Evolutionary conservation across 2,113 vertebrate genomes (phyloP).

Genomic region (Aythya baeri): DNA sequence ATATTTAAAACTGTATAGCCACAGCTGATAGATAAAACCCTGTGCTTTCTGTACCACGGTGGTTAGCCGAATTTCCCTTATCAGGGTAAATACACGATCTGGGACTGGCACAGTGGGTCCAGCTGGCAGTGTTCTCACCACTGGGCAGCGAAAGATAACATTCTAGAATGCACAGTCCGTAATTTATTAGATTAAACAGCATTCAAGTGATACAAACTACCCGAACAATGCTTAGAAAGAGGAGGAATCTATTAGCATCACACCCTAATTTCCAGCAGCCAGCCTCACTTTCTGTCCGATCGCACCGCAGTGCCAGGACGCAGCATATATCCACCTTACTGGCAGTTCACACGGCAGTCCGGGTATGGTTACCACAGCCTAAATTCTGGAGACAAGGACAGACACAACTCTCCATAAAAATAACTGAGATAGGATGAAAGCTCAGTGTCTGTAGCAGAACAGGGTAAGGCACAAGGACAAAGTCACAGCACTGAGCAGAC

Average conservation of each 20-base stretch:
- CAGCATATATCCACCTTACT: background rate
- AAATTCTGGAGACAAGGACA: background rate
- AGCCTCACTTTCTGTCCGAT: background rate
- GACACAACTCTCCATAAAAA: background rate
- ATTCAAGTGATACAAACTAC: background rate
- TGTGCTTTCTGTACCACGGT: fast-evolving
- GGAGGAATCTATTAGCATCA: background rate
- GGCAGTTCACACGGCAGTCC: fast-evolving
- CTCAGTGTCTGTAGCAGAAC: fast-evolving
- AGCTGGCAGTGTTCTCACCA: background rate
- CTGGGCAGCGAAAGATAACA: fast-evolving
- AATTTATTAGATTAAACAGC: background rate
- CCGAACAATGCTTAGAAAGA: fast-evolving
- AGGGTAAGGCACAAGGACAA: background rate
- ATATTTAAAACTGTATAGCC: background rate
- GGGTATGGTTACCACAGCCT: background rate
- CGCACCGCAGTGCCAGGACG: fast-evolving
- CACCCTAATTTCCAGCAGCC: background rate
- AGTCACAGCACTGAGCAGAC: fast-evolving
- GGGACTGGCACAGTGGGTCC: background rate
- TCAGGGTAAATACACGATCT: background rate
- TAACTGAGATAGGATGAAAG: background rate
- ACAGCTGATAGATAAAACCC: background rate
- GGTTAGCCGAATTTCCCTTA: background rate
- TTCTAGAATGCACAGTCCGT: fast-evolving